These are phyloP conservation scores for Saguinus midas DNA, from an alignment of 2,113 vertebrate species.

Conservation along the genomic window DNA sequence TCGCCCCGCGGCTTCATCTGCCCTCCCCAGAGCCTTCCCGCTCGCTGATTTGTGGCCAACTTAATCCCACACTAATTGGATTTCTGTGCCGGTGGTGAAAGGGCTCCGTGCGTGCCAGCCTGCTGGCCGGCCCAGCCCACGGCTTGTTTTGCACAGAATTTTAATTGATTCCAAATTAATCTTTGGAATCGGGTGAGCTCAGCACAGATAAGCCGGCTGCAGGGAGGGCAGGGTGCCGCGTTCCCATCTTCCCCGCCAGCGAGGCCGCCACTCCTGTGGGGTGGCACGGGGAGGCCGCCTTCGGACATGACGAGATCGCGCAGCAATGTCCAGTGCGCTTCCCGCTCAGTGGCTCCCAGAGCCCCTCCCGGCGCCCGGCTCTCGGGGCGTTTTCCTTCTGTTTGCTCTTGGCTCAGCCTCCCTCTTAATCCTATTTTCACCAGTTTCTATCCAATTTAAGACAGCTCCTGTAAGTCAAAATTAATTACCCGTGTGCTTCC, in stretches of 20 bases:
- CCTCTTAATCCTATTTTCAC: constrained; percentile 85
- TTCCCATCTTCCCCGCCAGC: background rate
- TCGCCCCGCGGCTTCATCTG: background rate
- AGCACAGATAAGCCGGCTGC: constrained; percentile 44
- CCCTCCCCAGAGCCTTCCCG: background rate
- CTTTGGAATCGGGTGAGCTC: constrained; percentile 58
- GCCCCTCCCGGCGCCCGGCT: constrained; percentile 58
- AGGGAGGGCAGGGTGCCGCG: background rate
- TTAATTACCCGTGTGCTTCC: constrained; percentile 78
- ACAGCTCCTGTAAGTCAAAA: constrained; percentile 78
- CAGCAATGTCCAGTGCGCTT: constrained; percentile 61
- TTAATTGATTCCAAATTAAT: constrained; percentile 77
- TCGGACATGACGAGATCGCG: constrained; percentile 17
- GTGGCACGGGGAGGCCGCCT: background rate
- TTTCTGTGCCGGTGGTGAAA: constrained; percentile 69
- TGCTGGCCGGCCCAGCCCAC: background rate
- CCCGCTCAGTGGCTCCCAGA: constrained; percentile 32
- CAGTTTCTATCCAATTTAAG: constrained; percentile 84
- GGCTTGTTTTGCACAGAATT: constrained; percentile 66
- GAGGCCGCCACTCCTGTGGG: background rate
- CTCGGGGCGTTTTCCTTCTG: constrained; percentile 76
- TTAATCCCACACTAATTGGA: constrained; percentile 81
- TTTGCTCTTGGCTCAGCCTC: constrained; percentile 80
- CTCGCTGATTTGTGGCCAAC: constrained; percentile 63
- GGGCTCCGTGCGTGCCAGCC: background rate